Evolutionary conservation across 2,113 vertebrate genomes (phyloP), one percentile per base, ranked within the genome.

Genomic region (Albula goreensis): DNA sequence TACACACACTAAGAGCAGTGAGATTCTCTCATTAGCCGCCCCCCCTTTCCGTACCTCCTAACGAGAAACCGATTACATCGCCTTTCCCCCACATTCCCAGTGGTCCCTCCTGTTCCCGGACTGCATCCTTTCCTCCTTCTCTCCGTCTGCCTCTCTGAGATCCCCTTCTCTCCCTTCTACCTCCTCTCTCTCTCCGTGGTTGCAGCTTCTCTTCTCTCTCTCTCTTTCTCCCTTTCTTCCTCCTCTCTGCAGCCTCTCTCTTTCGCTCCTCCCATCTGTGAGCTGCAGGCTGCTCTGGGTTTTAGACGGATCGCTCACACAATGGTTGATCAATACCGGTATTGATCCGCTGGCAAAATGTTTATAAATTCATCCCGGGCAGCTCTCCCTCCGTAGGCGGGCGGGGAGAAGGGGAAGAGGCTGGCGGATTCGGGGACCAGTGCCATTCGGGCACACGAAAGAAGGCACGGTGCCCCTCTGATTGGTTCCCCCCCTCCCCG

Each of bases 261-360:
- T 95, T 93, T 94, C 93, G 95, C 95, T 95, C 95, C 95, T 95
- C 95, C 95, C 95, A 95, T 95, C 94, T 93, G 90, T 89, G 93
- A 96, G 95, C 95, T 95, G 92, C 89, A 93, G 94, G 94, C 95
- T 93, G 94, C 94, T 95, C 91, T 93, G 94, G 95, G 95, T 93
- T 96, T 96, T 94, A 95, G 94, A 96, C 93, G 90, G 94, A 96
- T 95, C 95, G 95, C 95, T 95, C 95, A 94, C 95, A 96, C 95
- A 96, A 96, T 96, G 95, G 93, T 93, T 96, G 95, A 96, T 96
- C 95, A 96, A 96, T 96, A 96, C 93, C 85, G 91, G 92, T 96
- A 96, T 96, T 95, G 95, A 96, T 96, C 94, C 92, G 92, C 94
- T 96, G 95, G 95, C 95, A 96, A 96, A 96, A 96, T 96, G 95